Conservation (phyloP, 2,113 vertebrate genomes). For the Cepphus grylle region DNA sequence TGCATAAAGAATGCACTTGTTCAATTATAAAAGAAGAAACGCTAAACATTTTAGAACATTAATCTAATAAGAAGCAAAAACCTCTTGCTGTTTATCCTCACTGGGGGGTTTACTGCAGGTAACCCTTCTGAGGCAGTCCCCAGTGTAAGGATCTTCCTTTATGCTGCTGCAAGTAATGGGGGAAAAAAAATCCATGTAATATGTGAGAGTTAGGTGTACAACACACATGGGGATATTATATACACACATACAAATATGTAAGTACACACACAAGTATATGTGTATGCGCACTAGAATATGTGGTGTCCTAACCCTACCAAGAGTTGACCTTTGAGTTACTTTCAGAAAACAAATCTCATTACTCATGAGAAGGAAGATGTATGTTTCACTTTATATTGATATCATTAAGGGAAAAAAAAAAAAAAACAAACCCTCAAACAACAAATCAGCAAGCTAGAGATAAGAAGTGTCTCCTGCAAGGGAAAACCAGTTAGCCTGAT, state of each 20-base stretch:
- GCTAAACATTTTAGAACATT: background rate
- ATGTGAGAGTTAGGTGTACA: background rate
- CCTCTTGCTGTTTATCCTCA: background rate
- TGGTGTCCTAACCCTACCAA: background rate
- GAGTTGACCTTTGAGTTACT: background rate
- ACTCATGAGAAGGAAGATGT: background rate
- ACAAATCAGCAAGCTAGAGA: background rate
- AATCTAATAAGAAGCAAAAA: background rate
- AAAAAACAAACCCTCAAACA: background rate
- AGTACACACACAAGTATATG: fast-evolving
- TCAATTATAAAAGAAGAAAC: background rate
- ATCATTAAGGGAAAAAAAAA: background rate
- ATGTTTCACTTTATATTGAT: background rate
- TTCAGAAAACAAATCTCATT: background rate
- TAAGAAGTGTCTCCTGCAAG: background rate
- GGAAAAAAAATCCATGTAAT: background rate
- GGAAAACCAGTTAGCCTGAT: background rate
- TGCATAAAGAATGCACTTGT: background rate
- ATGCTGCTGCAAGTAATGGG: background rate
- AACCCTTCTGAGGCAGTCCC: background rate
- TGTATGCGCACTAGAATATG: fast-evolving
- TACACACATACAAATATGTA: background rate
- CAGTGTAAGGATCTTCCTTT: background rate
- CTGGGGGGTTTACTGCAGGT: background rate
- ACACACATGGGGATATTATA: fast-evolving